Evolutionary conservation across 2,888 invertebrate species (phyloP), one percentile per base, ranked within the genome.

Genomic region (Hybos culiciformis): DNA sequence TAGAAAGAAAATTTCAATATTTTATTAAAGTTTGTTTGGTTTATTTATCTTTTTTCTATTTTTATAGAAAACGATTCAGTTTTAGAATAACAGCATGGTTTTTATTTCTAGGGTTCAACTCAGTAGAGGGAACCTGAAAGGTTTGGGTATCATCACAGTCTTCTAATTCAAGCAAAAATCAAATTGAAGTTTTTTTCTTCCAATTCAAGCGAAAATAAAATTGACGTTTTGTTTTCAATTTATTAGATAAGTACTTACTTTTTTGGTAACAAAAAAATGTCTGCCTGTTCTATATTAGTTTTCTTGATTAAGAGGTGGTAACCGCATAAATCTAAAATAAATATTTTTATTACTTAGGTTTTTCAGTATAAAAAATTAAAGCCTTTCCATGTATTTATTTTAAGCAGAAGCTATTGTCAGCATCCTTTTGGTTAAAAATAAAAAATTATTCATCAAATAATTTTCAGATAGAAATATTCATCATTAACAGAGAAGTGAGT

Each of bases 351-450:
- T 15, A 17, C 7, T 5, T 15, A 8, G 2, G 9, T 4, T 15
- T 33, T 14, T n/a, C 9, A 33, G 15, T 33, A 9, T 5, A 17
- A 17, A 17, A n/a, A n/a, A n/a, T n/a, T n/a, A n/a, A n/a, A n/a
- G n/a, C n/a, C n/a, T n/a, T n/a, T n/a, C n/a, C n/a, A n/a, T n/a
- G n/a, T n/a, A n/a, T n/a, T n/a, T n/a, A n/a, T n/a, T n/a, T n/a
- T n/a, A n/a, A n/a, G n/a, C n/a, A n/a, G n/a, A n/a, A n/a, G n/a
- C n/a, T n/a, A n/a, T n/a, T 37, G 7, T 43, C 43, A 43, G 43
- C 51, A 56, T 56, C 56, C 56, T 56, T 56, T 56, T 56, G 56
- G 56, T 56, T 56, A 44, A 48, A 47, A 50, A 50, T 48, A 49
- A 50, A 54, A 56, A 54, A 53, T 39, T 37, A 46, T 53, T 55